These are phyloP conservation scores for Eudasyphora cyanicolor DNA, from an alignment of 2,888 invertebrate genomes.

Conservation along the genomic window DNA sequence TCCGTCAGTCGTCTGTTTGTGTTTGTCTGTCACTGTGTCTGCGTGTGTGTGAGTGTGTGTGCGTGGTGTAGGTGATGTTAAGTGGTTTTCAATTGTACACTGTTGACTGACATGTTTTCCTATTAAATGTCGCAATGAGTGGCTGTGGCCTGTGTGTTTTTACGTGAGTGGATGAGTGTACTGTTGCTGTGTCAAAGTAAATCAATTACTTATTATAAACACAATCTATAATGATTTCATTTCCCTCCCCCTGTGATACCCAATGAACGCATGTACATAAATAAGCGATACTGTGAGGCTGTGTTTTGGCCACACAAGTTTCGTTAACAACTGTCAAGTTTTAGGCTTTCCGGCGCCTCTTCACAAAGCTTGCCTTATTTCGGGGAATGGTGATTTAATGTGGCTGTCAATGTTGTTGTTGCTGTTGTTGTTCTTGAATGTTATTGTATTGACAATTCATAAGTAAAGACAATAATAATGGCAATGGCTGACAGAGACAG, in stretches of 20 bases:
- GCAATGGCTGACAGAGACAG: not conserved
- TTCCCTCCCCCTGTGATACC: not conserved
- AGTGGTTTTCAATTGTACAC: slow-evolving; percentile 5
- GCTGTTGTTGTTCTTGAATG: not conserved
- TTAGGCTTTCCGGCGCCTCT: too few relatives aligned
- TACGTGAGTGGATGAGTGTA: not conserved
- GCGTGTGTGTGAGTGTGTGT: slow-evolving; percentile 10
- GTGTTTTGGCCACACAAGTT: not conserved
- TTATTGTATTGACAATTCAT: not conserved
- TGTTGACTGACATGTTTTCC: too few relatives aligned
- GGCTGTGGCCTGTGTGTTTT: too few relatives aligned
- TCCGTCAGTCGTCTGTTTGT: not conserved
- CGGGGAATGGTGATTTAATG: not conserved
- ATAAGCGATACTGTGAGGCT: not conserved
- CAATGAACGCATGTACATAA: not conserved
- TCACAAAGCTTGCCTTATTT: not conserved
- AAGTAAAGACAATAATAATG: slow-evolving; percentile 1
- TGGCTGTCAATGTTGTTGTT: not conserved
- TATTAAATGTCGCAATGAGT: too few relatives aligned
- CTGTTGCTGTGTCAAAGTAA: not conserved
- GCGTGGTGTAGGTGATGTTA: slow-evolving; percentile 21
- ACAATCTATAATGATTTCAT: not conserved
- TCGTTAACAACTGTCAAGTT: too few relatives aligned
- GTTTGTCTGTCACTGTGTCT: not conserved
- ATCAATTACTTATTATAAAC: not conserved